Conservation (phyloP, 2,888 invertebrate genomes). For the Patella depressa region DNA sequence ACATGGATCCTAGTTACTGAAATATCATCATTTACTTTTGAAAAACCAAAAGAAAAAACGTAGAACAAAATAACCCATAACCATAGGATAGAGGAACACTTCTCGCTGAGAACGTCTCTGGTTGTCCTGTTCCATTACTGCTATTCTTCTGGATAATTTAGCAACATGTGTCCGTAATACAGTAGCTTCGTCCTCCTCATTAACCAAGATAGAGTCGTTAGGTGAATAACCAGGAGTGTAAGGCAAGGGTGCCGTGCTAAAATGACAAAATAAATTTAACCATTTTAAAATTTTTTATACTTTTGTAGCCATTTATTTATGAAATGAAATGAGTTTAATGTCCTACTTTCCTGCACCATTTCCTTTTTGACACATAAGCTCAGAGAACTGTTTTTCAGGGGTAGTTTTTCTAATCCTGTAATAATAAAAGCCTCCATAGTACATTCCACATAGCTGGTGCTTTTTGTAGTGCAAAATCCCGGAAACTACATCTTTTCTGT, state of each 20-base stretch:
- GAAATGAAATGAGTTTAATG: too few species aligned
- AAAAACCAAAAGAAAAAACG: conserved; percentile 74
- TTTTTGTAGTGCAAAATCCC: too few species aligned
- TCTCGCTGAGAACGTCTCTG: conserved; percentile 88
- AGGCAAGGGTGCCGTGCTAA: conserved; percentile 38
- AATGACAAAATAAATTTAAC: conserved; percentile 11
- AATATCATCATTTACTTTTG: conserved; percentile 40
- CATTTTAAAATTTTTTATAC: neutral
- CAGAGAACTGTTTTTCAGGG: too few species aligned
- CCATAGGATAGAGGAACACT: conserved; percentile 86
- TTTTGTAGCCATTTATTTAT: neutral
- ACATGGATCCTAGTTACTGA: too few species aligned
- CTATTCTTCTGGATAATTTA: conserved; percentile 87
- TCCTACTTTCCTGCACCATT: neutral
- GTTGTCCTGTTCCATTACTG: conserved; percentile 89
- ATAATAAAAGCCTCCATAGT: too few species aligned
- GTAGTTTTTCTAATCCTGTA: too few species aligned
- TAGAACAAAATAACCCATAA: conserved; percentile 87
- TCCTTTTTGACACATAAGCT: too few species aligned
- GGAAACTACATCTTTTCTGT: too few species aligned
- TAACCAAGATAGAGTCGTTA: conserved; percentile 56
- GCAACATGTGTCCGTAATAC: conserved; percentile 75
- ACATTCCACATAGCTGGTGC: too few species aligned
- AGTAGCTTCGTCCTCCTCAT: conserved; percentile 56
- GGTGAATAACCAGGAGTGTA: conserved; percentile 54